Evolutionary conservation across 2,113 vertebrate species (phyloP).

Genomic region (Aldabrachelys gigantea): DNA sequence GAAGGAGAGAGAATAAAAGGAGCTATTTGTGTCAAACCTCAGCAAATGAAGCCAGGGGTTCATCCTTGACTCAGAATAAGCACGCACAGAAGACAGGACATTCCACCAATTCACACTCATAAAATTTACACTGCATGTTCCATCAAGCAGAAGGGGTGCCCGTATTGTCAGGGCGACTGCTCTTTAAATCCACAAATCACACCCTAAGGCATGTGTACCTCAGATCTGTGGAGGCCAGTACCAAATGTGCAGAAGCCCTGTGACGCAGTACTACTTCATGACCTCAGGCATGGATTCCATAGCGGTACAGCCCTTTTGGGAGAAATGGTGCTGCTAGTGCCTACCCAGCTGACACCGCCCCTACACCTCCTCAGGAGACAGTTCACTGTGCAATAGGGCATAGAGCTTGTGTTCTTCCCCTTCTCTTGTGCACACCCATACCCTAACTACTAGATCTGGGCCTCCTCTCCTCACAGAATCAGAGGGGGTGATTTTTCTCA

Average conservation of each 20-base stretch:
- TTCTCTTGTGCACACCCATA: neutral
- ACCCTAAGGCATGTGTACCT: neutral
- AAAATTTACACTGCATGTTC: rapidly evolving
- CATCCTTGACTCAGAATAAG: rapidly evolving
- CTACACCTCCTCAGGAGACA: rapidly evolving
- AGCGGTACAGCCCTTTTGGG: neutral
- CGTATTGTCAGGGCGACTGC: neutral
- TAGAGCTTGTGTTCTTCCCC: neutral
- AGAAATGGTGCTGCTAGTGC: neutral
- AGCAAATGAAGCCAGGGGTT: rapidly evolving
- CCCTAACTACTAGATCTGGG: neutral
- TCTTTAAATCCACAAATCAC: neutral
- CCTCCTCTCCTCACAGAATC: neutral
- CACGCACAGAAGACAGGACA: rapidly evolving
- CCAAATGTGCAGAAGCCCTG: neutral
- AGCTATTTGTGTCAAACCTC: rapidly evolving
- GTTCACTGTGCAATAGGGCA: neutral
- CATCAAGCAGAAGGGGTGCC: rapidly evolving
- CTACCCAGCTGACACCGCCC: rapidly evolving
- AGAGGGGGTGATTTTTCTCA: neutral
- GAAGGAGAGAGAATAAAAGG: rapidly evolving
- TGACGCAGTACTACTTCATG: neutral
- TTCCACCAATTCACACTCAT: rapidly evolving
- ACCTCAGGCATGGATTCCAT: neutral
- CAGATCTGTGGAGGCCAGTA: neutral